Conservation (phyloP, 2,113 vertebrate genomes). For the Empidonax alnorum region DNA sequence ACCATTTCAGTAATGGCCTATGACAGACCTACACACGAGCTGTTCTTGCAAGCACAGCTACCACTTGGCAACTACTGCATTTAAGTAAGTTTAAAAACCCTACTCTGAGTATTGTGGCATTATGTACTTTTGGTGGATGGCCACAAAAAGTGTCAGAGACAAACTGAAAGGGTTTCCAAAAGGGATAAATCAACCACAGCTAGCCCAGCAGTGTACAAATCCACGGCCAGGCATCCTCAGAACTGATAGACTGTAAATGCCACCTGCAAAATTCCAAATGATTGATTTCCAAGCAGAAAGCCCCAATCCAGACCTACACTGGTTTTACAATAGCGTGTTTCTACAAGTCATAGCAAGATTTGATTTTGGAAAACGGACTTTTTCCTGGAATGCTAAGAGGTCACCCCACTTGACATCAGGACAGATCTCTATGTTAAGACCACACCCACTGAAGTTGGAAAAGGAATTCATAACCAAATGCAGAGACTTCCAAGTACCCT, state of each 20-base stretch:
- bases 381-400: background rate
- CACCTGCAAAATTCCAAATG: background rate
- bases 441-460: background rate
- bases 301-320: background rate
- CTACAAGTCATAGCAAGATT: background rate
- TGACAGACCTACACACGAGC: background rate
- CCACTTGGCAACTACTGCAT: background rate
- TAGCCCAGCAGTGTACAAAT: background rate
- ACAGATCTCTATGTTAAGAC: background rate
- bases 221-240: background rate
- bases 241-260: rapidly evolving
- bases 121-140: background rate
- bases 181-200: background rate
- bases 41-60: background rate
- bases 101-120: background rate
- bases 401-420: background rate
- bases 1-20: background rate
- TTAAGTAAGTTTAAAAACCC: background rate
- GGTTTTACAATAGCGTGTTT: background rate
- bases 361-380: background rate
- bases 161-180: background rate
- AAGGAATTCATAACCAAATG: background rate
- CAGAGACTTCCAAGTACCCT: background rate
- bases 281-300: background rate
- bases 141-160: background rate